Evolutionary conservation across 2,797 vertebrate genomes (phyloP), one percentile per base, ranked within the genome.

Genomic region (Siniperca undulata): DNA sequence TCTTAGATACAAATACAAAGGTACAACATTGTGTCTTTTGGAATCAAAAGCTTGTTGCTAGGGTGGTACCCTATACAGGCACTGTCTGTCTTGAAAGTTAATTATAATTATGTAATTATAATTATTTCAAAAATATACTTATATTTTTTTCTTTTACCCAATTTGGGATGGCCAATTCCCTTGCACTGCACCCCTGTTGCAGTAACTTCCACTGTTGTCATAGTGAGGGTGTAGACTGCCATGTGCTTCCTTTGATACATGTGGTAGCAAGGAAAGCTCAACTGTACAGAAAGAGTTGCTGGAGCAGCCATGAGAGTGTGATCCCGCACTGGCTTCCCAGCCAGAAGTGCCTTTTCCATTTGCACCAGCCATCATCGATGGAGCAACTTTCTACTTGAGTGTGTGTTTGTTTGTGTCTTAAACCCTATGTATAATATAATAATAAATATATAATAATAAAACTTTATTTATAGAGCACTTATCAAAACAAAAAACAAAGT

Each of bases 311-410:
- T 38, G 65, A 46, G 14, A 71, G 38, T 42, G 42, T 58, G 61
- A 74, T 44, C 59, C 52, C 30, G 17, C 58, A 22, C 65, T 59
- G 24, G 34, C 70, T 46, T 74, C 24, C 17, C 46, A 70, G 68
- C 16, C 53, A 38, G 12, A 74, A 22, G 17, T 46, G 24, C 16
- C 56, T 59, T 22, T 70, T 65, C 46, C 16, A 48, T 44, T 72
- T 74, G 42, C 1, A 79, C 8, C 20, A 75, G 38, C 38, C 34
- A 71, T 67, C 12, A 59, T 74, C 69, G 69, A 22, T 42, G 17
- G 55, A 62, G 34, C 53, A 81, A 78, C 36, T 48, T 72, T 52
- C 17, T 60, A 46, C 19, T 4, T 72, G 27, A 60, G 5, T 48
- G 53, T 64, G 38, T 16, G 64, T 70, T 5, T 7, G 74, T 73